A percentile compares a stretch with the other conserved stretches of the same genome.
These are phyloP conservation scores for Tenualosa ilisha DNA, from an alignment of 2,797 vertebrate genomes.

Conservation along the genomic window DNA sequence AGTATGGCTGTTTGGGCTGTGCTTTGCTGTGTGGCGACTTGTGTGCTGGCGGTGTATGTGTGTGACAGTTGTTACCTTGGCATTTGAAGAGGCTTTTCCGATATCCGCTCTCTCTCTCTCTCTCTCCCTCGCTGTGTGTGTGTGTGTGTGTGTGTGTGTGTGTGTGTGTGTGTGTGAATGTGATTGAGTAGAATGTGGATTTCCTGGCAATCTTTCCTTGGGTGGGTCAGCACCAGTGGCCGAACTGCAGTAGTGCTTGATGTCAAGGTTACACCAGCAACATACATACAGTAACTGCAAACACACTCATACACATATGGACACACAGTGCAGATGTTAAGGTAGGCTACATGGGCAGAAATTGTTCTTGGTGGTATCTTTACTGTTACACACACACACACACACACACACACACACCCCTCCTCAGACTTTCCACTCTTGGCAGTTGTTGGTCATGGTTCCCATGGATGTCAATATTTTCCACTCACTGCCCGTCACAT, in stretches of 20 bases:
- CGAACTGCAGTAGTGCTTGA: not conserved
- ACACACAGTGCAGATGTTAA: not conserved
- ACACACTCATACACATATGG: not conserved
- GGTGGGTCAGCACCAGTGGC: not conserved
- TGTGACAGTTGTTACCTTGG: conserved; percentile 19
- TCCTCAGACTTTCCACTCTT: not conserved
- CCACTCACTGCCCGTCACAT: not conserved
- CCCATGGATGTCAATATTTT: not conserved
- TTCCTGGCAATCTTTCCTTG: conserved; percentile 12
- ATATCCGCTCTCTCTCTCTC: not conserved
- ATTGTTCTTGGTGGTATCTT: not conserved
- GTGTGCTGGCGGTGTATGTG: not conserved
- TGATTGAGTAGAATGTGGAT: not conserved
- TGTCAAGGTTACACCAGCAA: not conserved
- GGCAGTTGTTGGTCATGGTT: not conserved
- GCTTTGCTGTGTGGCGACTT: not conserved
- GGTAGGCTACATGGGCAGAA: not conserved
- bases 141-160: not conserved
- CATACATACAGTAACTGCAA: not conserved
- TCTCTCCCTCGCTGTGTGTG: not conserved
- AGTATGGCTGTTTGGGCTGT: not conserved
- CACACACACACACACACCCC: not conserved
- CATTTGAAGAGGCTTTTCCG: not conserved
- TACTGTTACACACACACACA: not conserved
- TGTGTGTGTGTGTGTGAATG: not conserved